Evolutionary conservation across 1,140 invertebrate genomes (phyloP).

Genomic region (roundworm (Caenorhabditis elegans)): WBcel235 BX284602.5:8721501-8722000

Average conservation of each 20-base stretch:
- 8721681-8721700: background rate
- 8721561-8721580: too few species aligned
- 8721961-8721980: background rate
- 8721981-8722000: background rate
- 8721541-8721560: too few species aligned
- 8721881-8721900: background rate
- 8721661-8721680: background rate
- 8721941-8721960: background rate
- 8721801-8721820: background rate
- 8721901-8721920: too few species aligned
- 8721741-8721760: background rate
- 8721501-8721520: background rate
- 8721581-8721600: background rate
- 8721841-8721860: background rate
- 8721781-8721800: too few species aligned
- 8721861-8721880: slow-evolving; percentile 1
- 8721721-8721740: background rate
- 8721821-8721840: background rate
- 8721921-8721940: background rate
- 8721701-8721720: background rate
- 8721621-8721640: background rate
- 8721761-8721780: background rate
- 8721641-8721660: background rate
- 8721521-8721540: background rate
- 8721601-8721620: background rate